Conservation (phyloP, 2,888 invertebrate genomes). For the Dermolepida albohirtum region DNA sequence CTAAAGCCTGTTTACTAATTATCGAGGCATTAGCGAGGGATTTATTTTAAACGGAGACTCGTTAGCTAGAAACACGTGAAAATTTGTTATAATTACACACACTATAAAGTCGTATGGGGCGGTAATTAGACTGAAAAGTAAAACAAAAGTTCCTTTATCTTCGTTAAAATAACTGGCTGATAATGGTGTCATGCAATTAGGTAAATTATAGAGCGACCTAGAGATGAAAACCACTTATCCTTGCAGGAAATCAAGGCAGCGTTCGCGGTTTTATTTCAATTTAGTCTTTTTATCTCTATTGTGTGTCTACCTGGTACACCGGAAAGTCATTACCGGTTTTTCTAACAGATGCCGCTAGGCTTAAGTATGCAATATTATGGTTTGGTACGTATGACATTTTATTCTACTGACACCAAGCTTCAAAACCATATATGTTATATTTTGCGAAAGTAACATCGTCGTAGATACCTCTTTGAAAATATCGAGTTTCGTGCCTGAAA, state of each 20-base stretch:
- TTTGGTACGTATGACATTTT: too few species aligned
- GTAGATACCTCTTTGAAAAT: too few species aligned
- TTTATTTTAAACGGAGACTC: constrained; percentile 24
- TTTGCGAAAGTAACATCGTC: too few species aligned
- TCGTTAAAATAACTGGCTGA: constrained; percentile 16
- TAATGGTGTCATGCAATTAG: constrained; percentile 13
- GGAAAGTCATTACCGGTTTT: too few species aligned
- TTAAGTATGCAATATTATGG: too few species aligned
- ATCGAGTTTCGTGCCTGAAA: too few species aligned
- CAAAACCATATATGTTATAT: too few species aligned
- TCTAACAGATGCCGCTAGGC: too few species aligned
- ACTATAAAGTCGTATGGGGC: constrained; percentile 18
- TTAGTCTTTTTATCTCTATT: too few species aligned
- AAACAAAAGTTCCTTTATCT: constrained; percentile 25
- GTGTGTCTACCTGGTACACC: too few species aligned
- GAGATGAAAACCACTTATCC: constrained; percentile 8
- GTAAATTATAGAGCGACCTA: constrained; percentile 8
- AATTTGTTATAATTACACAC: constrained; percentile 28
- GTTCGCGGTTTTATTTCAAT: too few species aligned
- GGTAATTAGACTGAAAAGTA: constrained; percentile 27
- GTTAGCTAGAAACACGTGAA: constrained; percentile 18
- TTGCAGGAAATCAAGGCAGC: constrained; percentile 13
- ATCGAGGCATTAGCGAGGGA: constrained; percentile 25
- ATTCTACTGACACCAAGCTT: too few species aligned
- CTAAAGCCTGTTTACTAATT: constrained; percentile 19